Conservation (phyloP, 2,797 vertebrate genomes). For the Enteromius unitaeniatus region DNA sequence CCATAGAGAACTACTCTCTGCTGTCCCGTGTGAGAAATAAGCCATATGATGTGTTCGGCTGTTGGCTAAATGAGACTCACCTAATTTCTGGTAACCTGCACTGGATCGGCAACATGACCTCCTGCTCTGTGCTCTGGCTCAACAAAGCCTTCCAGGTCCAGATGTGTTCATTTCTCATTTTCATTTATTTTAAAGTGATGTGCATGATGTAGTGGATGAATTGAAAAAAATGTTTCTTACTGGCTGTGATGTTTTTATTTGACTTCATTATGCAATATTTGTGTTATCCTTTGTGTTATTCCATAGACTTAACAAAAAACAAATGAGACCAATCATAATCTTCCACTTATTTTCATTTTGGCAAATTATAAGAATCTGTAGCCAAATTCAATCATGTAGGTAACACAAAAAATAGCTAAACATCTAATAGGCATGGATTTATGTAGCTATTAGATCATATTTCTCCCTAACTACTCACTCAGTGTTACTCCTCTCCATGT, state of each 20-base stretch:
- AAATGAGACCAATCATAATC: not conserved
- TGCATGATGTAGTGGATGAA: not conserved
- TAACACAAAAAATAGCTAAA: not conserved
- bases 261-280: not conserved
- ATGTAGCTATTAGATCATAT: not conserved
- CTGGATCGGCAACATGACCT: constrained; percentile 94
- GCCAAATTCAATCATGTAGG: not conserved
- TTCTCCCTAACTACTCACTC: not conserved
- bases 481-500: not conserved
- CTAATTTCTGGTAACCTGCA: constrained; percentile 96
- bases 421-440: not conserved
- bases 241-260: not conserved
- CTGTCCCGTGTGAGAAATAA: constrained; percentile 95
- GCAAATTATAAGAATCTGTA: not conserved
- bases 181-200: not conserved
- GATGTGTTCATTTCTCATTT: not conserved
- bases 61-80: constrained; percentile 97
- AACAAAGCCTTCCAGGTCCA: constrained; percentile 97
- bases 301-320: not conserved
- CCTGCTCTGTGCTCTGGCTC: constrained; percentile 98
- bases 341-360: constrained; percentile 5
- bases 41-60: constrained; percentile 96
- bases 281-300: not conserved
- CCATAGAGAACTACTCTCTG: constrained; percentile 88
- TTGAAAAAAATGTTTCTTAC: not conserved